Evolutionary conservation across 2,888 invertebrate genomes (phyloP).

Genomic region (Calliphora vomitoria): DNA sequence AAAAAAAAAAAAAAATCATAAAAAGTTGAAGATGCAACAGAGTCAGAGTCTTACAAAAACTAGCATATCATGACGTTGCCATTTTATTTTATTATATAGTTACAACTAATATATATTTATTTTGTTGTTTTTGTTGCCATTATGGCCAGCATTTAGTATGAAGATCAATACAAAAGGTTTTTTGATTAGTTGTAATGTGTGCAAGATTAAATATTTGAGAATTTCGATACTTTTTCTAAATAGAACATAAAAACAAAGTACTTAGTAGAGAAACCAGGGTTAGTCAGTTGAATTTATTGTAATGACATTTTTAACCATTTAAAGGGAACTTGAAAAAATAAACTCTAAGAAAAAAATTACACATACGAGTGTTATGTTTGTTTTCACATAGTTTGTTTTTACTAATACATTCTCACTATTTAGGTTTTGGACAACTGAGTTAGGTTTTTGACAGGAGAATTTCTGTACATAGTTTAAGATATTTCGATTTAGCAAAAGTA

Average conservation of each 20-base stretch:
- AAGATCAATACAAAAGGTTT: constrained; percentile 13
- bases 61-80: constrained; percentile 60
- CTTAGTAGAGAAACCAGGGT: not conserved
- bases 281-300: not conserved
- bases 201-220: not conserved
- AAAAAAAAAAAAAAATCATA: not conserved
- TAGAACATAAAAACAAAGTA: not conserved
- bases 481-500: too few species aligned
- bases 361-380: too few species aligned
- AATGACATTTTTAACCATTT: too few species aligned
- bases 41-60: not conserved
- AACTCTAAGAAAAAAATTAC: too few species aligned
- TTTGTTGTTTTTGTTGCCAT: not conserved
- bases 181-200: constrained; percentile 15
- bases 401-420: too few species aligned
- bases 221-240: not conserved
- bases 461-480: too few species aligned
- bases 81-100: constrained; percentile 61
- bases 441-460: too few species aligned
- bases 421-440: too few species aligned
- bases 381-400: too few species aligned
- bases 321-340: too few species aligned
- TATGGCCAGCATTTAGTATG: not conserved
- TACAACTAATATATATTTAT: constrained; percentile 10
- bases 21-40: constrained; percentile 17